These are phyloP conservation scores for Nothura maculosa DNA, from an alignment of 2,797 vertebrate genomes.

Conservation along the genomic window DNA sequence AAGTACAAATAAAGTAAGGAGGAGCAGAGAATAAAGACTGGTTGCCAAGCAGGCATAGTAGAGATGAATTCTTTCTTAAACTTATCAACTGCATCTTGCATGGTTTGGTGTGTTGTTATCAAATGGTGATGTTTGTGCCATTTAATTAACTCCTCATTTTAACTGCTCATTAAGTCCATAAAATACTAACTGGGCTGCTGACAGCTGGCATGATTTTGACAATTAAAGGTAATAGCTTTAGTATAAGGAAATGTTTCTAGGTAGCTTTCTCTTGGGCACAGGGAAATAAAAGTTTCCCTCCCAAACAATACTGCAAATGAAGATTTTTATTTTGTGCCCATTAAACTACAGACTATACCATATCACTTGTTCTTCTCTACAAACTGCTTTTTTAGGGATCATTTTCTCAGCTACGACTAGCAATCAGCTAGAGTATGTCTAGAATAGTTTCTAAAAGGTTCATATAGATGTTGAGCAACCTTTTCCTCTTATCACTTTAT, in stretches of 20 bases:
- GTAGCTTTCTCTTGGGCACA: background rate
- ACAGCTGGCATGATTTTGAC: background rate
- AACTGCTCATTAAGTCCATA: background rate
- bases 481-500: background rate
- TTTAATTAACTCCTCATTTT: background rate
- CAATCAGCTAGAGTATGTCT: background rate
- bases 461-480: background rate
- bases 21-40: background rate
- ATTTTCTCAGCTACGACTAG: background rate
- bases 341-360: background rate
- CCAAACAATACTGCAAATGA: background rate
- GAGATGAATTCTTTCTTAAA: background rate
- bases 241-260: background rate
- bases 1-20: background rate
- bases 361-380: background rate
- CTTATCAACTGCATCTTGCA: background rate
- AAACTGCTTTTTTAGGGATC: background rate
- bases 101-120: background rate
- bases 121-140: fast-evolving
- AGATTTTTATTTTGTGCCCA: background rate
- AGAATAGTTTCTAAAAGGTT: background rate
- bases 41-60: background rate
- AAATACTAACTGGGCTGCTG: background rate
- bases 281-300: background rate
- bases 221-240: background rate